Evolutionary conservation across 2,797 vertebrate genomes (phyloP), one percentile per base, ranked within the genome.

Genomic region (Podarcis lilfordi): DNA sequence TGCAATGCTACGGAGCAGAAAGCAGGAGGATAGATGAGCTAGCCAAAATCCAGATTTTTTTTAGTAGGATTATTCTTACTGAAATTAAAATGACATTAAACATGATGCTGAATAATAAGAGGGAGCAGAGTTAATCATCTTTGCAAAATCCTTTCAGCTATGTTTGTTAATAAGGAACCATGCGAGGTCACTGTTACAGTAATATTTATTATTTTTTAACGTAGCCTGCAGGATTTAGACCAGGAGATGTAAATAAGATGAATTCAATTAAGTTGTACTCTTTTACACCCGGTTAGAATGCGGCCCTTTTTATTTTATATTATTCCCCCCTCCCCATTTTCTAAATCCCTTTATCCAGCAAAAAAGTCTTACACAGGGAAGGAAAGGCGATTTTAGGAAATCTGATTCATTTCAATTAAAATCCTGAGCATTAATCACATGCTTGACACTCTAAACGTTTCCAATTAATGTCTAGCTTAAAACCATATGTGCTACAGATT

Each of bases 391-490:
- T 93, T 96, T 92, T 85, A 88, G 89, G 93, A 94, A 92, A 89
- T 84, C 94, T 95, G 95, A 86, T 90, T 96, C 61, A 0, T 95
- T 95, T 97, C 96, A 95, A 43, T 93, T 93, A 96, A 94, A 96
- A 94, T 85, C 89, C 87, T 84, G 84, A 91, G 95, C 93, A 94
- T 95, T 96, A 95, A 96, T 96, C 96, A 96, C 88, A 84, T 88
- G 45, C 90, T 93, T 96, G 95, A 95, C 79, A 92, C 93, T 94
- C 87, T 96, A 95, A 96, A 96, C 91, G 94, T 95, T 96, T 96
- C 94, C 93, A 95, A 96, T 96, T 97, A 96, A 93, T 95, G 96
- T 94, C 94, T 93, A 92, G 89, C 95, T 95, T 96, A 95, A 96
- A 96, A 92, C 93, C 96, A 96, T 94, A 95, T 96, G 96, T 95